Evolutionary conservation across 2,888 invertebrate species (phyloP), one percentile per base, ranked within the genome.

Genomic region (Pollenia amentaria): DNA sequence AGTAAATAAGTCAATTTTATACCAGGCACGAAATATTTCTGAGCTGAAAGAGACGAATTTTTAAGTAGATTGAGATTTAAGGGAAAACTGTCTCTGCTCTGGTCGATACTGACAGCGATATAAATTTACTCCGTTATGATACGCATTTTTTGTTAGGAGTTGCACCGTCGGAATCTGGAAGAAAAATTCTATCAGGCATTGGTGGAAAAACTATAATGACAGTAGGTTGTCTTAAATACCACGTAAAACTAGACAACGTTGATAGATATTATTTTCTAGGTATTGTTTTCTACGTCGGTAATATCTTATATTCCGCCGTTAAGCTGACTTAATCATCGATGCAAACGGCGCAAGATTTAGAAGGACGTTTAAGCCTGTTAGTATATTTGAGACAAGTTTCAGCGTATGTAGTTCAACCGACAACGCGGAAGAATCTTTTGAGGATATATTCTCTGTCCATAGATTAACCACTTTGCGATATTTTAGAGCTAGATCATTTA

Each of bases 21-120:
- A 80, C 46, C 62, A 75, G n/a, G 60, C 60, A 12, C 55, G n/a
- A n/a, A 55, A 21, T 77, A 18, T 77, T 53, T 11, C 40, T 18
- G 77, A 69, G n/a, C 29, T 79, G 21, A 83, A 83, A 57, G 42
- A 78, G 60, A 78, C 42, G 80, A 72, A 16, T 72, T 42, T 80
- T 80, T 53, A 72, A 64, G n/a, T 64, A 80, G 7, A 78, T 78
- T 11, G 48, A 46, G 12, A 10, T 78, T 0, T 10, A 55, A 6
- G 78, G 73, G 6, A 60, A 46, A 16, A 64, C 44, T 9, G 8
- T 85, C n/a, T 85, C 44, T 14, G 84, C 79, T 9, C 16, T 62
- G 10, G 12, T 75, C 12, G 76, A 76, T 53, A 80, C 67, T 0
- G 83, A 70, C 42, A 70, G 76, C 42, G 82, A 76, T 44, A 62